These are phyloP conservation scores for Typhlomys cinereus DNA, from an alignment of 2,113 vertebrate genomes.

Conservation along the genomic window DNA sequence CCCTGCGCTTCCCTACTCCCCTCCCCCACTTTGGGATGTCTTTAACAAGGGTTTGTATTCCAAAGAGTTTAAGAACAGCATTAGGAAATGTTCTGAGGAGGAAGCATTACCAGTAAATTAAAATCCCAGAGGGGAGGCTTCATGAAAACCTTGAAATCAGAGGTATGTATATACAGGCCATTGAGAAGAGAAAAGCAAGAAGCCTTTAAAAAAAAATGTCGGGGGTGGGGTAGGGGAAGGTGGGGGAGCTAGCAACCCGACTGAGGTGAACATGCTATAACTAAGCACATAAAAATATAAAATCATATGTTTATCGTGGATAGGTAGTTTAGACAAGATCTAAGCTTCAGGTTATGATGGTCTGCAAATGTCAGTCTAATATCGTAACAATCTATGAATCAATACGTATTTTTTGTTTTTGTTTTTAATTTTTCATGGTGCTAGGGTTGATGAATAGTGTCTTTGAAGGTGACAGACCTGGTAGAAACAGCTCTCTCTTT, in stretches of 20 bases:
- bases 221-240: too few species aligned
- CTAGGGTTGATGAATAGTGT: neutral
- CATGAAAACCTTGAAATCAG: conserved; percentile 12
- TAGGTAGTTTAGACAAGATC: conserved; percentile 9
- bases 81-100: neutral
- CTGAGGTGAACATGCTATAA: neutral
- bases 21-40: neutral
- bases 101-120: conserved; percentile 41
- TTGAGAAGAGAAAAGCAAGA: conserved; percentile 36
- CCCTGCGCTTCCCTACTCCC: neutral
- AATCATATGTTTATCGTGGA: conserved; percentile 8
- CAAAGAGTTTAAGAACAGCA: conserved; percentile 2
- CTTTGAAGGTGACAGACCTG: conserved; percentile 22
- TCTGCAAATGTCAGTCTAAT: conserved; percentile 10
- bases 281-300: conserved; percentile 21
- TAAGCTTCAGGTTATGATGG: conserved; percentile 20
- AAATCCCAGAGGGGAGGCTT: conserved; percentile 9
- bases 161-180: neutral
- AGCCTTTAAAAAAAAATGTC: neutral
- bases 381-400: neutral
- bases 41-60: conserved; percentile 48
- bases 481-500: neutral
- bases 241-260: neutral
- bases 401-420: too few species aligned
- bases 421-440: too few species aligned